A percentile compares a stretch with the other conserved stretches of the same genome.
These are phyloP conservation scores for Clarias batrachus DNA, from an alignment of 2,113 vertebrate species.

Conservation along the genomic window DNA sequence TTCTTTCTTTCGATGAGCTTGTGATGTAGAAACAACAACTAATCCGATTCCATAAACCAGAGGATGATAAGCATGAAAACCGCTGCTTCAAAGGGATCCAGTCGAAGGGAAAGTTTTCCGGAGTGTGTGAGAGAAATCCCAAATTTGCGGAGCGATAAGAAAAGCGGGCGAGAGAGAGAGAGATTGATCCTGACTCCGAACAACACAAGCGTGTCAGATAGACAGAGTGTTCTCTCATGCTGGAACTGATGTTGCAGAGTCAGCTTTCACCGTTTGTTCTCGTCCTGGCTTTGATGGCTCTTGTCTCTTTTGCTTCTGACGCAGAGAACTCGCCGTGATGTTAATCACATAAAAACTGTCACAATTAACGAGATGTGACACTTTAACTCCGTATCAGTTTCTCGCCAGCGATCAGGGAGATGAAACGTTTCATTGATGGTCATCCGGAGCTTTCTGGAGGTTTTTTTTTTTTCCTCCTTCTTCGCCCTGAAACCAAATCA, in stretches of 20 bases:
- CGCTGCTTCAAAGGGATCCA: background rate
- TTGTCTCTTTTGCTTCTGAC: background rate
- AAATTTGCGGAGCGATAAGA: background rate
- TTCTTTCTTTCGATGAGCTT: background rate
- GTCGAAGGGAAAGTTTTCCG: background rate
- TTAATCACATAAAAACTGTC: background rate
- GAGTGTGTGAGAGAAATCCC: background rate
- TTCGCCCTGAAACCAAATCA: background rate
- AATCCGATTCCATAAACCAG: background rate
- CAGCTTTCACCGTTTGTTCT: slow-evolving; percentile 4
- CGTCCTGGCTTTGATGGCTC: background rate
- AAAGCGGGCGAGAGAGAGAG: background rate
- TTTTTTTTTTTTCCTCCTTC: background rate
- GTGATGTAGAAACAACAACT: background rate
- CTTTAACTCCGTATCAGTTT: slow-evolving; percentile 19
- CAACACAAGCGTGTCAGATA: background rate
- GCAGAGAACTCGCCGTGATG: background rate
- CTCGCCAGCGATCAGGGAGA: slow-evolving; percentile 22
- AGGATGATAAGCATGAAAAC: background rate
- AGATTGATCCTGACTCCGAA: slow-evolving; percentile 8
- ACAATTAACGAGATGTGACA: background rate
- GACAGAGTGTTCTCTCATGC: background rate
- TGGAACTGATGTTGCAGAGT: background rate
- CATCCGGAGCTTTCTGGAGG: slow-evolving; percentile 6
- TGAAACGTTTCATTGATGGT: background rate